Conservation (phyloP, 1,140 invertebrate species). For the Drosophila rufa region DNA sequence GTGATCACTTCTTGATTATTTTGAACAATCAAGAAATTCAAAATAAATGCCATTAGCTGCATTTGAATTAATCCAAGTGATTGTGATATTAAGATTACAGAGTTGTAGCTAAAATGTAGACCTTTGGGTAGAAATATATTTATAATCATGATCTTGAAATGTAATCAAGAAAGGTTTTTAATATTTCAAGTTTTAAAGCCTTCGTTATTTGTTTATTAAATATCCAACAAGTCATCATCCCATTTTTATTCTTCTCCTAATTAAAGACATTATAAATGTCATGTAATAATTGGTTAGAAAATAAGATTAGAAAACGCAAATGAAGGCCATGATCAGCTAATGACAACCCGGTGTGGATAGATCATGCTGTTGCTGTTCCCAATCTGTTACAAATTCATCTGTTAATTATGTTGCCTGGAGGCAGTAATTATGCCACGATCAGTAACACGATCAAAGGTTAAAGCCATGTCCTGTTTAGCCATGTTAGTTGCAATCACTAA, state of each 20-base stretch:
- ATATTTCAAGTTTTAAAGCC: not conserved
- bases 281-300: not conserved
- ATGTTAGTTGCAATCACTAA: slow-evolving; percentile 66
- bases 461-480: slow-evolving; percentile 39
- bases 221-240: not conserved
- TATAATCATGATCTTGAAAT: too few species aligned
- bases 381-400: slow-evolving; percentile 70
- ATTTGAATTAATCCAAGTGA: not conserved
- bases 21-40: not conserved
- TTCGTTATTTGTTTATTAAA: not conserved
- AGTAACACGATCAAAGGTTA: slow-evolving; percentile 83
- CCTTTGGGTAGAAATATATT: not conserved
- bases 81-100: not conserved
- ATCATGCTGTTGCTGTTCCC: slow-evolving; percentile 18
- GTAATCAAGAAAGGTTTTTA: not conserved
- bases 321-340: slow-evolving; percentile 6
- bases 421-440: slow-evolving; percentile 81
- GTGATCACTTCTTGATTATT: slow-evolving; percentile 2
- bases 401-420: slow-evolving; percentile 79
- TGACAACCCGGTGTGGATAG: not conserved
- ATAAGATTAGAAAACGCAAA: not conserved
- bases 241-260: not conserved
- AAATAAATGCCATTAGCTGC: slow-evolving; percentile 3
- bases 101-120: not conserved
- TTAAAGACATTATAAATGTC: not conserved